Percentiles rank a stretch among this genome's conserved stretches.
These are phyloP conservation scores for Oedothorax gibbosus DNA, from an alignment of 1,140 invertebrate species.

Conservation along the genomic window DNA sequence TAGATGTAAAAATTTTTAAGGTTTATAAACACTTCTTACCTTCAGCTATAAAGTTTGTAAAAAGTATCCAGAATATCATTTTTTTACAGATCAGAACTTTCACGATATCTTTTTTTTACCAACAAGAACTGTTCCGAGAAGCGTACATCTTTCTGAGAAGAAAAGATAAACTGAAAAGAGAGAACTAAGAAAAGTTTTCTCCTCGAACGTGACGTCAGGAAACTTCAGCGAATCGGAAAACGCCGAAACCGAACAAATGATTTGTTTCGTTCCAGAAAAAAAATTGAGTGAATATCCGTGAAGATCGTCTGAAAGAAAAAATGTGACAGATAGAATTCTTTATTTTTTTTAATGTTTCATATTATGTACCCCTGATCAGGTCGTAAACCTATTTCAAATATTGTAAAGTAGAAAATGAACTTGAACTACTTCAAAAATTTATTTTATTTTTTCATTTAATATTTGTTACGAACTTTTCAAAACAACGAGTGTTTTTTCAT, in stretches of 20 bases:
- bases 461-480: too few relatives aligned
- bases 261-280: constrained; percentile 19
- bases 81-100: constrained; percentile 29
- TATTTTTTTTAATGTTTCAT: constrained; percentile 10
- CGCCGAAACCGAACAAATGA: constrained; percentile 10
- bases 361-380: not conserved
- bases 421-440: constrained; percentile 25
- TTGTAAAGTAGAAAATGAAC: not conserved
- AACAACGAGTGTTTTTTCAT: too few relatives aligned
- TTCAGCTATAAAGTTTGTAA: constrained; percentile 9
- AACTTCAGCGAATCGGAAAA: constrained; percentile 26
- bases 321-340: not conserved
- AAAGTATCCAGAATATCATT: constrained; percentile 50
- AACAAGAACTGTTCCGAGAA: constrained; percentile 24
- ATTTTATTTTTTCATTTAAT: too few relatives aligned
- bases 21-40: constrained; percentile 31
- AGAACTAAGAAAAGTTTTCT: constrained; percentile 50
- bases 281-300: constrained; percentile 16
- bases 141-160: constrained; percentile 33
- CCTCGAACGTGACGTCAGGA: constrained; percentile 26
- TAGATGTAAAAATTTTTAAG: too few relatives aligned
- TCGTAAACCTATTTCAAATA: constrained; percentile 26
- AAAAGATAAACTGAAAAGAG: constrained; percentile 20
- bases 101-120: constrained; percentile 9
- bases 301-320: constrained; percentile 19